Conservation (phyloP, 2,797 vertebrate species). For the Tympanoctomys barrerae region DNA sequence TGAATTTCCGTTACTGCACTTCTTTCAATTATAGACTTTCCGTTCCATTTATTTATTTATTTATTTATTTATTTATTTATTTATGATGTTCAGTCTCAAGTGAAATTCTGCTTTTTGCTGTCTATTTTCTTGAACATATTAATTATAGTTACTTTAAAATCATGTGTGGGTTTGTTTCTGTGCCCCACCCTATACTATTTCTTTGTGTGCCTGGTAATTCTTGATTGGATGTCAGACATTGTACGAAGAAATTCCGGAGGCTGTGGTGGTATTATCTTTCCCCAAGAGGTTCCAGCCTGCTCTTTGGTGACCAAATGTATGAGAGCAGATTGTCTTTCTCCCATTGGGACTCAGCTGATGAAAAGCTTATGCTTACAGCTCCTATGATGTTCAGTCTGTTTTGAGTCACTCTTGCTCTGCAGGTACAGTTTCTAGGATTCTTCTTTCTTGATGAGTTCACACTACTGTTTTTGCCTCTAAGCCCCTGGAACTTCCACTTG, state of each 20-base stretch:
- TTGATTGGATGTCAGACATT: not conserved
- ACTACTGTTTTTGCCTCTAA: not conserved
- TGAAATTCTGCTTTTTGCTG: conserved; percentile 26
- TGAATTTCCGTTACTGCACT: conserved; percentile 27
- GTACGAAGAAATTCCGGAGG: not conserved
- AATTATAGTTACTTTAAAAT: not conserved
- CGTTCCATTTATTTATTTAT: too few species aligned
- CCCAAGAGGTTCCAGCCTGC: not conserved
- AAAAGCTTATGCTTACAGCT: not conserved
- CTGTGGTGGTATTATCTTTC: not conserved
- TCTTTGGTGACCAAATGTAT: not conserved
- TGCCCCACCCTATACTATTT: not conserved
- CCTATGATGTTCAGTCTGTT: not conserved
- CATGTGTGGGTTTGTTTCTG: conserved; percentile 27
- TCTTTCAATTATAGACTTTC: not conserved
- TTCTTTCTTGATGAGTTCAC: not conserved
- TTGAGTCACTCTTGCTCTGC: not conserved
- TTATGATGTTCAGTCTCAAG: not conserved
- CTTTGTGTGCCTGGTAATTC: conserved; percentile 17
- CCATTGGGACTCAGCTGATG: not conserved
- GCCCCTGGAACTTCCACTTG: not conserved
- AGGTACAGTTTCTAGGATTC: not conserved
- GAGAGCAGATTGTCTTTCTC: not conserved
- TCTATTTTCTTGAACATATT: not conserved
- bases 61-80: not conserved